A percentile compares a stretch with the other conserved stretches of the same genome.
phyloP scores from a whole-genome alignment of 2,113 vertebrate species.

The Hydrolagus affinis region DNA sequence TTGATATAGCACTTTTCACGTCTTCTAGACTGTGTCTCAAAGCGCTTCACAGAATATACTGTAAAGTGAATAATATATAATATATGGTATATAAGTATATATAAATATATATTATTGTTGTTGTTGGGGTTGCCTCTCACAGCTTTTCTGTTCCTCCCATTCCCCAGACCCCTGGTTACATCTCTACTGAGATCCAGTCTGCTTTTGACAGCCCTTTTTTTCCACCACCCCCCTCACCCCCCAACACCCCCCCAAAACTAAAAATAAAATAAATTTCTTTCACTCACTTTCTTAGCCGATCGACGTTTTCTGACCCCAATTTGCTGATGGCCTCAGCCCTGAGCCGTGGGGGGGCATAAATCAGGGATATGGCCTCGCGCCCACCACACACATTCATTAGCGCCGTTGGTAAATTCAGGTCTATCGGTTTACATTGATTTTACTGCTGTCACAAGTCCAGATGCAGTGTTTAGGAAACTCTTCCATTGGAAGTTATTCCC shows the following conservation, averaged over 20 bases:
- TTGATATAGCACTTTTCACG: too few relatives aligned
- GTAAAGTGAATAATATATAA: too few relatives aligned
- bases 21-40: too few relatives aligned
- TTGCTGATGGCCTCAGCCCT: slow-evolving; percentile 23
- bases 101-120: too few relatives aligned
- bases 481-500: slow-evolving; percentile 22
- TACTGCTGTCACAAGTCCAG: slow-evolving; percentile 25
- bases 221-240: too few relatives aligned
- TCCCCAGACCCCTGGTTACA: neutral
- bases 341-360: slow-evolving; percentile 18
- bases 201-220: slow-evolving; percentile 15
- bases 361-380: slow-evolving; percentile 23
- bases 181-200: neutral
- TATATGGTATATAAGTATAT: too few relatives aligned
- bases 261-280: slow-evolving; percentile 1
- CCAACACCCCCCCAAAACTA: too few relatives aligned
- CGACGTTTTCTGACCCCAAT: slow-evolving; percentile 29
- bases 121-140: too few relatives aligned
- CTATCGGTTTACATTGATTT: slow-evolving; percentile 31
- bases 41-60: too few relatives aligned
- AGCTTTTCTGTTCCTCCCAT: neutral
- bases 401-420: slow-evolving; percentile 31
- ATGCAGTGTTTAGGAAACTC: slow-evolving; percentile 28
- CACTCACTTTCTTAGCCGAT: slow-evolving; percentile 10
- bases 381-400: slow-evolving; percentile 24